Conservation (phyloP, 2,797 vertebrate genomes). For the Enteromius fasciolatus region DNA sequence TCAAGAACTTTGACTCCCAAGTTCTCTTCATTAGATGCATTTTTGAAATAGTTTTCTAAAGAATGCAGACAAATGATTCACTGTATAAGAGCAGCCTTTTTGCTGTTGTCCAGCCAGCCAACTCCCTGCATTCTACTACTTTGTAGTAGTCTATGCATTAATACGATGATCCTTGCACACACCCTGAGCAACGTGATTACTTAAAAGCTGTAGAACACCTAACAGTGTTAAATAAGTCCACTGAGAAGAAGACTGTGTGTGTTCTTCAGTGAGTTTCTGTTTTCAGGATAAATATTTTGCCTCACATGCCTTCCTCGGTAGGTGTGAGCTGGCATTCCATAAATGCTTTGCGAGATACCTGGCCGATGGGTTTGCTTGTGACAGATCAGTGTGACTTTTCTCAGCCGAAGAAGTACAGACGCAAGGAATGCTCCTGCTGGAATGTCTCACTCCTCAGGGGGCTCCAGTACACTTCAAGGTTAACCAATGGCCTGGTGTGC, state of each 20-base stretch:
- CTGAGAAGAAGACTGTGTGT: neutral
- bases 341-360: constrained; percentile 70
- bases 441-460: constrained; percentile 59
- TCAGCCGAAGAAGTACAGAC: constrained; percentile 53
- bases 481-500: constrained; percentile 39
- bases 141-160: neutral
- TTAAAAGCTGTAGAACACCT: constrained; percentile 11
- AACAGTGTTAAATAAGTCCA: neutral
- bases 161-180: neutral
- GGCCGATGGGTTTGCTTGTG: constrained; percentile 68
- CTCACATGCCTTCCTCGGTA: constrained; percentile 56
- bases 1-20: constrained; percentile 48
- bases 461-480: constrained; percentile 56
- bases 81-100: constrained; percentile 13
- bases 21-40: constrained; percentile 42
- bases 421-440: constrained; percentile 21
- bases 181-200: neutral
- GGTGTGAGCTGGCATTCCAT: constrained; percentile 68
- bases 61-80: constrained; percentile 55
- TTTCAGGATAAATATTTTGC: constrained; percentile 68
- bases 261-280: constrained; percentile 50
- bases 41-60: constrained; percentile 50
- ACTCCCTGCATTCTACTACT: neutral
- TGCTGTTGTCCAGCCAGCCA: neutral
- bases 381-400: constrained; percentile 71